Base-by-base conservation (phyloP, 2,888 invertebrate genomes). In the Drosophila atroscutellata region DNA sequence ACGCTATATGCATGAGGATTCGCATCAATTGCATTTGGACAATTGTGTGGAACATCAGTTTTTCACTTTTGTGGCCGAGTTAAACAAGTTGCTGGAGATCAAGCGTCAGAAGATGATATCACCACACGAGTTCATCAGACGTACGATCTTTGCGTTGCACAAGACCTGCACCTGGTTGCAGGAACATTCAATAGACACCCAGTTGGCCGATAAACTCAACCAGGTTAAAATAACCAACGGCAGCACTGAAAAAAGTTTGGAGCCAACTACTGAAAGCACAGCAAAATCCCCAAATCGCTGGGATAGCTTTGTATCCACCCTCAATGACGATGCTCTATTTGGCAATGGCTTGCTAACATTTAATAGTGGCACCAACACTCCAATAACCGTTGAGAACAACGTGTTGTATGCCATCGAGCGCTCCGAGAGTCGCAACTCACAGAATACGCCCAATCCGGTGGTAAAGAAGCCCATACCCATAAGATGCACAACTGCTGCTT, bases 1-100 rank as follows among this genome's bases (percentile, higher is more conserved):
- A 32, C 90, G 93, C 7, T 93, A 92, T 55, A 93, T 93, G 93
- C 92, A 92, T 64, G 92, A 93, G 57, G 91, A 93, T 3, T 89
- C 93, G 0, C 92, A 91, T 65, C 87, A 90, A n/a, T 82, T 92
- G 36, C 93, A 93, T 52, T 72, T 92, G 69, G 89, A 91, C 47
- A 86, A 85, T 36, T 93, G 93, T 66, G 91, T 93, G n/a, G 93
- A 93, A 58, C 90, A 86, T 66, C 92, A 92, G 50, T 92, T 93
- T 72, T 68, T 91, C 0, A 78, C 78, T 18, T 91, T 92, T 54
- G 88, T 92, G 0, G 90, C 85, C 30, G 92, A 93, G 34, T 77
- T 91, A n/a, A 92, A 91, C 62, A 89, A 88, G 13, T 75, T 93
- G 24, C 60, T 92, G 15, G 86, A 90, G 4, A 92, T 93, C 8